phyloP scores from a whole-genome alignment of 2,888 invertebrate genomes.

The Agonopterix arenella region DNA sequence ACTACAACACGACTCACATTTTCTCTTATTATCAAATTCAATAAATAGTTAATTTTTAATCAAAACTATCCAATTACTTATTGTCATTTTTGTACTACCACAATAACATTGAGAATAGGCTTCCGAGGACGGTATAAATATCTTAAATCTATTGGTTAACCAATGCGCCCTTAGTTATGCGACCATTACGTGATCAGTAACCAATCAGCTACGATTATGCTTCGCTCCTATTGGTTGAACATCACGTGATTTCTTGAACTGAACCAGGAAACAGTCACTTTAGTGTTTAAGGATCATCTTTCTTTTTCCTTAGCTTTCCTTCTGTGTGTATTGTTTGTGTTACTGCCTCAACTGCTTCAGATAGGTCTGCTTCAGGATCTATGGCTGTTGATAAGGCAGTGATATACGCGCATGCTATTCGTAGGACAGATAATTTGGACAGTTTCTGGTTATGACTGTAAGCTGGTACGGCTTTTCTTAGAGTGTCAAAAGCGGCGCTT shows the following conservation, averaged over 20 bases:
- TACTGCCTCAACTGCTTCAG: slow-evolving; percentile 90
- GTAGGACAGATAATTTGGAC: slow-evolving; percentile 92
- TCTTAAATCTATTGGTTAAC: background rate
- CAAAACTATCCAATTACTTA: slow-evolving; percentile 20
- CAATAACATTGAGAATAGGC: slow-evolving; percentile 26
- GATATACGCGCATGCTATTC: slow-evolving; percentile 96
- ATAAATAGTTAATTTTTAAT: slow-evolving; percentile 10
- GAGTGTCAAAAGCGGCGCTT: slow-evolving; percentile 95
- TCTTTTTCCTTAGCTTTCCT: slow-evolving; percentile 91
- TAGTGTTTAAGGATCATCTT: slow-evolving; percentile 79
- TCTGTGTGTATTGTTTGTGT: slow-evolving; percentile 95
- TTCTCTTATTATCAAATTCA: slow-evolving; percentile 7
- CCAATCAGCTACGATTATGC: background rate
- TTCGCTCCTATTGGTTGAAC: slow-evolving; percentile 1
- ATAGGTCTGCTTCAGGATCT: slow-evolving; percentile 81
- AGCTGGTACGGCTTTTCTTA: slow-evolving; percentile 89
- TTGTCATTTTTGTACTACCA: slow-evolving; percentile 63
- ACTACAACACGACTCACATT: background rate
- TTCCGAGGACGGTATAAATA: slow-evolving; percentile 35
- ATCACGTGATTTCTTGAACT: slow-evolving; percentile 2
- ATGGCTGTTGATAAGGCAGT: slow-evolving; percentile 88
- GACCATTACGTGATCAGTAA: slow-evolving; percentile 1
- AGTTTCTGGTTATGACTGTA: slow-evolving; percentile 96
- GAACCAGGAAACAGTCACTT: background rate
- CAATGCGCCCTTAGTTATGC: too few species aligned